phyloP scores from a whole-genome alignment of 2,888 invertebrate species.

The Cantharis rustica region DNA sequence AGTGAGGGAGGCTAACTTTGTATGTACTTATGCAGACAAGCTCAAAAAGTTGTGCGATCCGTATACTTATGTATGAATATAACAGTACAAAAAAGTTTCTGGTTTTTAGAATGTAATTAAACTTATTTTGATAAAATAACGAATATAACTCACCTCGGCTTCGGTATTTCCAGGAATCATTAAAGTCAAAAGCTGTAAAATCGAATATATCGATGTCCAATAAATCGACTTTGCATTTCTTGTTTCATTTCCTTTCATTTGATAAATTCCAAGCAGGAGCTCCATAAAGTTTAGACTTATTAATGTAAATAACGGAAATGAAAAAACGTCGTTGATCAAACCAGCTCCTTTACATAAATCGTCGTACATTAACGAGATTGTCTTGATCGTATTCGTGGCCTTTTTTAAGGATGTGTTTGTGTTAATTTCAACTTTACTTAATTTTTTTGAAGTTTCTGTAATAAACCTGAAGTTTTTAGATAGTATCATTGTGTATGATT shows the following conservation, averaged over 20 bases:
- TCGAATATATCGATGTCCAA: conserved; percentile 18
- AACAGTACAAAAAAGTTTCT: background rate
- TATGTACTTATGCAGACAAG: background rate
- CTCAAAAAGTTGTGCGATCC: background rate
- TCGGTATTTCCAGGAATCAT: conserved; percentile 15
- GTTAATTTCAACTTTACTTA: background rate
- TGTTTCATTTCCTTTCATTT: background rate
- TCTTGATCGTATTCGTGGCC: conserved; percentile 4
- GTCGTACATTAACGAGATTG: conserved; percentile 21
- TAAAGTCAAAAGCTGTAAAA: conserved; percentile 14
- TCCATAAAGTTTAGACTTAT: conserved; percentile 25
- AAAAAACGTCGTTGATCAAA: conserved; percentile 18
- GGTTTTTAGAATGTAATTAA: background rate
- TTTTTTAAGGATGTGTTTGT: background rate
- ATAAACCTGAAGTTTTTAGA: conserved; percentile 15
- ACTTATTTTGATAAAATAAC: background rate
- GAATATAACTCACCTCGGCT: conserved; percentile 7
- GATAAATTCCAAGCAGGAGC: conserved; percentile 17
- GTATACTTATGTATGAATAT: background rate
- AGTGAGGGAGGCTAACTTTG: background rate
- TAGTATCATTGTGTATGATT: conserved; percentile 11
- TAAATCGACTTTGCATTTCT: conserved; percentile 9
- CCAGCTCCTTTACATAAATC: conserved; percentile 21
- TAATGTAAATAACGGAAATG: conserved; percentile 20
- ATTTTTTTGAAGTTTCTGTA: conserved; percentile 2